Conservation (phyloP, 2,113 vertebrate species). For the Corvus moneduloides region DNA sequence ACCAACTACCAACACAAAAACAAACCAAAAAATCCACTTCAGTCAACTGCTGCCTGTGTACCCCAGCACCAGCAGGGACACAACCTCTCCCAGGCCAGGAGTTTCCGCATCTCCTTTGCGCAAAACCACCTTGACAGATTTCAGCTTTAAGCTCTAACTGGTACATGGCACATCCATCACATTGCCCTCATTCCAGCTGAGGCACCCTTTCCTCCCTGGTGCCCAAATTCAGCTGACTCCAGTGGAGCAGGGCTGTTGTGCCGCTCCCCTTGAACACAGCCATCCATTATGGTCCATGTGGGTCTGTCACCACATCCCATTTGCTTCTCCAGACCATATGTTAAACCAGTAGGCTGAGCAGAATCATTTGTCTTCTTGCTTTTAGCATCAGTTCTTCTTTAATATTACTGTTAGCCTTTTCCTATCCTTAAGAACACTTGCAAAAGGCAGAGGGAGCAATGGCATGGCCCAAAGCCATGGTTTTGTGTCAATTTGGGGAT, state of each 20-base stretch:
- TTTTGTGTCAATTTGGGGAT: not conserved
- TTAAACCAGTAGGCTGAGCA: not conserved
- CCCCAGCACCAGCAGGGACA: not conserved
- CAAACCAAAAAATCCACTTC: not conserved
- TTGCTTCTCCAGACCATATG: not conserved
- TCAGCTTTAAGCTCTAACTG: not conserved
- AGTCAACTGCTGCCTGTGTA: not conserved
- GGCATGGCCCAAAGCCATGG: not conserved
- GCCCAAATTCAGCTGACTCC: not conserved
- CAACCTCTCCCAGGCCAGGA: not conserved
- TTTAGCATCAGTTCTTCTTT: not conserved
- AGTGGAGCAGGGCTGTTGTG: not conserved
- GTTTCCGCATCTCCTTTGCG: not conserved
- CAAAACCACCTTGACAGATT: not conserved
- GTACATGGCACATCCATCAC: not conserved
- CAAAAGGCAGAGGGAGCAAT: not conserved
- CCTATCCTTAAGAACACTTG: not conserved
- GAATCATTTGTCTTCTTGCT: not conserved
- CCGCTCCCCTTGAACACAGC: not conserved
- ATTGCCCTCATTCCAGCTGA: accelerated
- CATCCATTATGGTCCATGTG: accelerated
- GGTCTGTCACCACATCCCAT: not conserved
- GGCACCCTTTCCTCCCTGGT: not conserved
- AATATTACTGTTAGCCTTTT: not conserved
- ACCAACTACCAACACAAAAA: not conserved